phyloP scores from a whole-genome alignment of 2,888 invertebrate genomes.

The Sialis fuliginosa region DNA sequence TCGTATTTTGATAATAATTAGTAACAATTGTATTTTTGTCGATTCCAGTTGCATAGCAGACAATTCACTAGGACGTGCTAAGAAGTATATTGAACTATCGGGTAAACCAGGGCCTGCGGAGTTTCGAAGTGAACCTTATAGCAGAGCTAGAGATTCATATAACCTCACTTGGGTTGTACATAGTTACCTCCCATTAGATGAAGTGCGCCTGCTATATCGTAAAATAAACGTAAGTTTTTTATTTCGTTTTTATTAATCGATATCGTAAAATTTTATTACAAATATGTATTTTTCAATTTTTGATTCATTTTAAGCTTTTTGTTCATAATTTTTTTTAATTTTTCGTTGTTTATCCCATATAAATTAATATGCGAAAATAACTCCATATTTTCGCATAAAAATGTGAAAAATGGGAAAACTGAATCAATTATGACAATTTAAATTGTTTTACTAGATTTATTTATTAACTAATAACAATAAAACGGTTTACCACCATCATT shows the following conservation, averaged over 20 bases:
- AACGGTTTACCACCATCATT: too few species aligned
- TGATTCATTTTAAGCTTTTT: too few species aligned
- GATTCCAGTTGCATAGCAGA: constrained; percentile 46
- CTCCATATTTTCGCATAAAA: too few species aligned
- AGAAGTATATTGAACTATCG: constrained; percentile 52
- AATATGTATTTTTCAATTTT: not conserved
- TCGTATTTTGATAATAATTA: not conserved
- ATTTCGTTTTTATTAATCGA: not conserved
- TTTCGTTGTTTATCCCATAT: not conserved
- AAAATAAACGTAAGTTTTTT: constrained; percentile 40
- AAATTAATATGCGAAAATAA: not conserved
- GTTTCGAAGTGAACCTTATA: constrained; percentile 46
- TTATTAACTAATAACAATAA: too few species aligned
- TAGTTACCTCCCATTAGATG: constrained; percentile 53
- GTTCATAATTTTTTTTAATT: too few species aligned
- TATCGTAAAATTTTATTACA: not conserved
- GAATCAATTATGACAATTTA: too few species aligned
- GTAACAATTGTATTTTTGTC: constrained; percentile 10
- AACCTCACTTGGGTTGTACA: constrained; percentile 52
- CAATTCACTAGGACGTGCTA: constrained; percentile 46
- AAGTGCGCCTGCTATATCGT: constrained; percentile 48
- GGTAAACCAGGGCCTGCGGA: constrained; percentile 52
- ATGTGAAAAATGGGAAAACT: too few species aligned
- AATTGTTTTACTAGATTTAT: too few species aligned
- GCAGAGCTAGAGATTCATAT: constrained; percentile 36